Evolutionary conservation across 2,113 vertebrate genomes (phyloP).

Genomic region (Pluvialis apricaria): DNA sequence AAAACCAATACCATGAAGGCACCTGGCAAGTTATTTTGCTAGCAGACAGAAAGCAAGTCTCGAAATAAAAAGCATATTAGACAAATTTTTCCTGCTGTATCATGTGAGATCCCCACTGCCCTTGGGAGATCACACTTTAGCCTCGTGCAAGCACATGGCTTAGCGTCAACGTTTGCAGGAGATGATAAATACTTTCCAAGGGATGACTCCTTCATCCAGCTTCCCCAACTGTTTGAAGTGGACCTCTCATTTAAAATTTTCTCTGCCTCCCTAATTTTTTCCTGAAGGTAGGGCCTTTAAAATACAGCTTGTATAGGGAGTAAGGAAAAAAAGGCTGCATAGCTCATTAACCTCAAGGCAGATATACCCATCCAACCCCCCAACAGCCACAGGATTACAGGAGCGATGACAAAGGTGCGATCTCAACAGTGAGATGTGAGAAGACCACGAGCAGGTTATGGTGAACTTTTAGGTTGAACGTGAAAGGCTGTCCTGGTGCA

Average conservation of each 20-base stretch:
- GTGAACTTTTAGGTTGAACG: not conserved
- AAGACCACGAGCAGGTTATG: not conserved
- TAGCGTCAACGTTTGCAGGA: not conserved
- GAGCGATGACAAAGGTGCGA: fast-evolving
- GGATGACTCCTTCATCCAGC: not conserved
- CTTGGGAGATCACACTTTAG: not conserved
- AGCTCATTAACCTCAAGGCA: not conserved
- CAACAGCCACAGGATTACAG: not conserved
- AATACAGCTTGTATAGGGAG: fast-evolving
- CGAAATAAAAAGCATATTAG: not conserved
- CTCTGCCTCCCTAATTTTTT: not conserved
- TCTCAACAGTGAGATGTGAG: not conserved
- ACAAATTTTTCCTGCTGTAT: not conserved
- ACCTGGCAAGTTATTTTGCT: not conserved
- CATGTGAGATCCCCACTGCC: not conserved
- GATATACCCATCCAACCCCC: not conserved
- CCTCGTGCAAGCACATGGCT: not conserved
- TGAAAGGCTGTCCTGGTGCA: not conserved
- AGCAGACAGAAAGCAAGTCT: not conserved
- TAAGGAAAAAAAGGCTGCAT: not conserved
- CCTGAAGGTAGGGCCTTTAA: not conserved
- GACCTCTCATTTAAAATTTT: not conserved
- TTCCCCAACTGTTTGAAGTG: not conserved
- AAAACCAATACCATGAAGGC: not conserved
- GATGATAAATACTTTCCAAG: not conserved